phyloP scores from a whole-genome alignment of 2,797 vertebrate genomes.

The Carcharodon carcharias region DNA sequence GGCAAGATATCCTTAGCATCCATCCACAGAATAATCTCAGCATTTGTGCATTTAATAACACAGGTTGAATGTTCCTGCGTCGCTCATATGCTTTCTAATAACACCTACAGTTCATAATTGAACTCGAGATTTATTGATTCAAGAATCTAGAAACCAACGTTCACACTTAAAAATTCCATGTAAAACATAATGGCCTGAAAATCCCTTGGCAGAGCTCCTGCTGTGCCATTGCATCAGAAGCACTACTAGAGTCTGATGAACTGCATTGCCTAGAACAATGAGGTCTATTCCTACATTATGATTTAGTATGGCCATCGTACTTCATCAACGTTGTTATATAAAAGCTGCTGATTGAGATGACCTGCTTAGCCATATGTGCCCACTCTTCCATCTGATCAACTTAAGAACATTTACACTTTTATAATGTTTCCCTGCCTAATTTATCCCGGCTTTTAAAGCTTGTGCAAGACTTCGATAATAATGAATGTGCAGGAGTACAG shows the following conservation, averaged over 20 bases:
- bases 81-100: not conserved
- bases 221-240: not conserved
- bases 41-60: not conserved
- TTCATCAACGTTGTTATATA: not conserved
- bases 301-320: not conserved
- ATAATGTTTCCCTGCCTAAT: not conserved
- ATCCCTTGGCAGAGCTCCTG: not conserved
- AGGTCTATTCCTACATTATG: not conserved
- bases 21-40: not conserved
- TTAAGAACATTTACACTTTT: not conserved
- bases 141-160: not conserved
- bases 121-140: not conserved
- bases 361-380: not conserved
- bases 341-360: not conserved
- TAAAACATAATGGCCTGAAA: not conserved
- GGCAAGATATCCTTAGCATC: not conserved
- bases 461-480: not conserved
- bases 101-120: not conserved
- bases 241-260: not conserved
- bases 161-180: not conserved
- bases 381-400: conserved; percentile 17
- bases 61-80: not conserved
- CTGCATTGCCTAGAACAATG: not conserved
- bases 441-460: not conserved
- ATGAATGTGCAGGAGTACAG: conserved; percentile 14